These are phyloP conservation scores for Meganola albula DNA, from an alignment of 2,888 invertebrate genomes.

Conservation along the genomic window DNA sequence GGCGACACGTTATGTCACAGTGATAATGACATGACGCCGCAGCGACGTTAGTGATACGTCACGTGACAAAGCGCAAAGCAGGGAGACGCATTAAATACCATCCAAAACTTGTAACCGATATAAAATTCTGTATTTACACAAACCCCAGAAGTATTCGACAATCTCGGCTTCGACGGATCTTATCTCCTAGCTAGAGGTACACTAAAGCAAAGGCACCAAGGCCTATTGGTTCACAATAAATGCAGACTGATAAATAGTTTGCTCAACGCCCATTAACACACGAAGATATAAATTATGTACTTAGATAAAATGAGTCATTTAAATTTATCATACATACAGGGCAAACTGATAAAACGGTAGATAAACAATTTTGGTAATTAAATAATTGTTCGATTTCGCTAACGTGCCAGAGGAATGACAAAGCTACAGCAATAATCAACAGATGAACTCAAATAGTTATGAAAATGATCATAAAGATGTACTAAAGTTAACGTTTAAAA, in stretches of 20 bases:
- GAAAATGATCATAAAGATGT: constrained; percentile 32
- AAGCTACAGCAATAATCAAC: constrained; percentile 25
- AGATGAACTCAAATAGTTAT: constrained; percentile 20
- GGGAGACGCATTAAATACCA: constrained; percentile 35
- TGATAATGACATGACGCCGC: too few relatives aligned
- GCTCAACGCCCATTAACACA: too few relatives aligned
- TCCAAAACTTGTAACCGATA: constrained; percentile 49
- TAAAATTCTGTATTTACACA: constrained; percentile 63
- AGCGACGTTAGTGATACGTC: constrained; percentile 1
- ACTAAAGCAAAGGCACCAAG: constrained; percentile 41
- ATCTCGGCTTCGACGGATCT: too few relatives aligned
- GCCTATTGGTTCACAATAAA: constrained; percentile 22
- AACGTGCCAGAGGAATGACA: neutral
- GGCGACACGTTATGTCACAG: too few relatives aligned
- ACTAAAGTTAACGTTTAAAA: constrained; percentile 23
- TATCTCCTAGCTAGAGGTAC: neutral
- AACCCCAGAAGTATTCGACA: constrained; percentile 15
- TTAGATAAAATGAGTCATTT: too few relatives aligned
- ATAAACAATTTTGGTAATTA: too few relatives aligned
- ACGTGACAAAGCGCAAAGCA: too few relatives aligned
- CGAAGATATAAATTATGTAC: too few relatives aligned
- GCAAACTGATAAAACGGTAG: too few relatives aligned
- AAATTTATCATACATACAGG: too few relatives aligned
- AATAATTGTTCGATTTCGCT: too few relatives aligned
- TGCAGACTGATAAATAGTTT: constrained; percentile 17